Evolutionary conservation across 2,797 vertebrate species (phyloP).

Genomic region (Paguma larvata): DNA sequence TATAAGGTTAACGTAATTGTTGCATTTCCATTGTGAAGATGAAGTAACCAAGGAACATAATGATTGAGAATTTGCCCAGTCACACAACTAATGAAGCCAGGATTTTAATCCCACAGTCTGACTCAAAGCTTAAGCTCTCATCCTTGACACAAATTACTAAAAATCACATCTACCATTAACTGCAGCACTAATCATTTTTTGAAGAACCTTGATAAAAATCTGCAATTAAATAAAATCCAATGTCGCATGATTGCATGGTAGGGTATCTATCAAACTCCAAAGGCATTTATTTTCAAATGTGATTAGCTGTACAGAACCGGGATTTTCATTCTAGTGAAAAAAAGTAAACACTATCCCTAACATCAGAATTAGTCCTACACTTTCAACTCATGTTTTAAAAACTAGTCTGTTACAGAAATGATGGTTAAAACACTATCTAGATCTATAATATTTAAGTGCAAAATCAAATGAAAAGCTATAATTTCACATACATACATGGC

Average conservation of each 20-base stretch:
- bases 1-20: neutral
- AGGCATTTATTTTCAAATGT: neutral
- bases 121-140: neutral
- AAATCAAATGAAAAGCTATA: conserved; percentile 29
- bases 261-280: conserved; percentile 13
- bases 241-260: neutral
- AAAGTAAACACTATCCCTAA: neutral
- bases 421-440: neutral
- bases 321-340: conserved; percentile 42
- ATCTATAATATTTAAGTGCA: neutral
- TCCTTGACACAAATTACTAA: neutral
- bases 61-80: neutral
- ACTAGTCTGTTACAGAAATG: neutral
- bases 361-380: neutral
- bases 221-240: neutral
- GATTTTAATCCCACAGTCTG: neutral
- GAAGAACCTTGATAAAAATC: conserved; percentile 22
- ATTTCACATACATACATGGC: neutral
- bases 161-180: neutral
- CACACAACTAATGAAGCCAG: neutral
- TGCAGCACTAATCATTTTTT: neutral
- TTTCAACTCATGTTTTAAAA: conserved; percentile 16
- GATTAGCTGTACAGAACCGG: neutral
- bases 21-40: neutral
- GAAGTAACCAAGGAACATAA: neutral